Evolutionary conservation across 2,888 invertebrate genomes (phyloP), one percentile per base, ranked within the genome.

Genomic region (Mythimna ferrago): DNA sequence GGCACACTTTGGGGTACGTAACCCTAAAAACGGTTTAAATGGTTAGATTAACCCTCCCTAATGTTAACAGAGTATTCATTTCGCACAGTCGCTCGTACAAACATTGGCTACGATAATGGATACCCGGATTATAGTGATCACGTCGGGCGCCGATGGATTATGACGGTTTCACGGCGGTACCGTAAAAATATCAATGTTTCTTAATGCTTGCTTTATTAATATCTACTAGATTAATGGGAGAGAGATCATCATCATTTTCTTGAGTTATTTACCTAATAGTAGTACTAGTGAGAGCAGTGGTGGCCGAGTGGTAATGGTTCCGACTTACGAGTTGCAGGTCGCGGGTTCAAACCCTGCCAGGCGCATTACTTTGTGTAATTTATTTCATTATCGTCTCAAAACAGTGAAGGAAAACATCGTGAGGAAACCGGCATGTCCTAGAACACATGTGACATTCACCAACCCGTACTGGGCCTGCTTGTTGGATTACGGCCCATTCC

Each of bases 61-160:
- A 76, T 73, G 60, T 64, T 79, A 77, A 85, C 67, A 62, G 66
- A 70, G 68, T 83, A 79, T 80, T 78, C 69, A 73, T 85, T 82
- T 78, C 56, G 58, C 58, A 70, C 72, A 73, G 38, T 57, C 73
- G 58, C 57, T 68, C 73, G 69, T 69, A 66, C 67, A 77, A 74
- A 76, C 76, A 77, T 73, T 11, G 78, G 16, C 35, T 44, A 65
- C 70, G 81, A 73, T 81, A 74, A 84, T 85, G 74, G 67, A 38
- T 53, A 32, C 58, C 64, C 32, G 71, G 81, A 83, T 86, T 83
- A 84, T 71, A 71, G 66, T 66, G 72, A 78, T 76, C 73, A 63
- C 41, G 67, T 66, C 56, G 69, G 58, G 57, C 65, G 62, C 65
- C 66, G 32, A 38, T 63, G 81, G 79, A 86, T 85, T 84, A 86